Evolutionary conservation across 2,113 vertebrate species (phyloP).

Genomic region (Cnemophilus loriae): DNA sequence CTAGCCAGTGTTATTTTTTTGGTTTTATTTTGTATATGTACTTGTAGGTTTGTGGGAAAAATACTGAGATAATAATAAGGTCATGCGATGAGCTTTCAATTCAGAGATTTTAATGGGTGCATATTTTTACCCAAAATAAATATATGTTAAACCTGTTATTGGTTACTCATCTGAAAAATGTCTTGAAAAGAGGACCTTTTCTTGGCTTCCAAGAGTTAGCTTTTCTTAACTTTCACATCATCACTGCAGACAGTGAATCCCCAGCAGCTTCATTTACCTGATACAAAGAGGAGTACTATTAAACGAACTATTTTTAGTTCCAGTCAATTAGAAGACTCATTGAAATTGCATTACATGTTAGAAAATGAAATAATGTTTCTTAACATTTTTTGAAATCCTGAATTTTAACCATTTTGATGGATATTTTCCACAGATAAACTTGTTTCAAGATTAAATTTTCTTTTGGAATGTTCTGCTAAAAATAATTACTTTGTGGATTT

Average conservation of each 20-base stretch:
- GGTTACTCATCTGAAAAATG: not conserved
- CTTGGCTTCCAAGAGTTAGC: not conserved
- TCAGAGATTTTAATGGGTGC: not conserved
- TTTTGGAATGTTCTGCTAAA: not conserved
- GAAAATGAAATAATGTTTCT: not conserved
- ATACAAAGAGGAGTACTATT: not conserved
- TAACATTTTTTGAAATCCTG: not conserved
- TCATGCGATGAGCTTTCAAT: not conserved
- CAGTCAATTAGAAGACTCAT: not conserved
- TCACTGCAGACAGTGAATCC: not conserved
- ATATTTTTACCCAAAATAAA: not conserved
- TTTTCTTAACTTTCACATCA: not conserved
- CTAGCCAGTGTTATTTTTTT: not conserved
- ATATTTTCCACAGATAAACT: not conserved
- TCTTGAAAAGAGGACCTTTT: not conserved
- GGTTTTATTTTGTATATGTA: not conserved
- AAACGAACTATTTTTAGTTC: not conserved
- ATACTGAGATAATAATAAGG: not conserved
- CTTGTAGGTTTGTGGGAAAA: not conserved
- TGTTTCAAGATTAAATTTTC: not conserved
- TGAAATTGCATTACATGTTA: not conserved
- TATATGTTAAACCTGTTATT: not conserved
- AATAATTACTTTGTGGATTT: not conserved
- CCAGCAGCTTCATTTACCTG: not conserved
- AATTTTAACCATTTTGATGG: not conserved